Evolutionary conservation across 2,888 invertebrate genomes (phyloP), one percentile per base, ranked within the genome.

Genomic region (Phoenoteleia sp.): DNA sequence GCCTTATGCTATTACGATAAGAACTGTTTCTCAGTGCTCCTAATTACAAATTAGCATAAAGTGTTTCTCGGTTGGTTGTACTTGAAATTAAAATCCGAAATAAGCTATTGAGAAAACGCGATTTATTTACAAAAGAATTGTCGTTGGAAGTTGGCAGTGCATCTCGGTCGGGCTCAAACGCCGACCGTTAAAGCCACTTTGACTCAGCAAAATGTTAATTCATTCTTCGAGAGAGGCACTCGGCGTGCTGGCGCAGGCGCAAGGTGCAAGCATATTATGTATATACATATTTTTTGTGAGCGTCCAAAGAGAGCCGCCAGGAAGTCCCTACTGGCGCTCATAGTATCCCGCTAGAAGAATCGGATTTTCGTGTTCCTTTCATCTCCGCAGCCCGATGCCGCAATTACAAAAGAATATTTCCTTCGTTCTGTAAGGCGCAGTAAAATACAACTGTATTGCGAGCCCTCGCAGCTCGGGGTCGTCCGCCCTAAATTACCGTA

Each of bases 171-270:
- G 54, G 45, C 69, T 77, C 47, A 80, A 85, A 74, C 74, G 47
- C 58, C 67, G 69, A 69, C 74, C 74, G 77, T 81, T 81, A 45
- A 81, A 81, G 66, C 79, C 76, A 82, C 83, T 87, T 85, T 86
- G 85, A 88, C 87, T 88, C 85, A 81, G 85, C 86, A 64, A 87
- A 87, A 88, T 87, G 83, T 86, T 86, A 84, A 88, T 88, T 84
- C 81, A 81, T 84, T 79, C 84, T 58, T 77, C 85, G 81, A 75
- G 69, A 81, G 79, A 47, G 83, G 79, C 79, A 64, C 79, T 67
- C 83, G 83, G 72, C 69, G 45, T 21, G 49, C 56, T 36, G 74
- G 56, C 80, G 84, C 77, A 64, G 67, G 49, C 83, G 79, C 49
- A 83, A 83, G 81, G 85, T 82, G 85, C 83, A 71, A 83, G 81